These are phyloP conservation scores for Sebastes variabilis DNA, from an alignment of 2,797 vertebrate genomes.

Conservation along the genomic window DNA sequence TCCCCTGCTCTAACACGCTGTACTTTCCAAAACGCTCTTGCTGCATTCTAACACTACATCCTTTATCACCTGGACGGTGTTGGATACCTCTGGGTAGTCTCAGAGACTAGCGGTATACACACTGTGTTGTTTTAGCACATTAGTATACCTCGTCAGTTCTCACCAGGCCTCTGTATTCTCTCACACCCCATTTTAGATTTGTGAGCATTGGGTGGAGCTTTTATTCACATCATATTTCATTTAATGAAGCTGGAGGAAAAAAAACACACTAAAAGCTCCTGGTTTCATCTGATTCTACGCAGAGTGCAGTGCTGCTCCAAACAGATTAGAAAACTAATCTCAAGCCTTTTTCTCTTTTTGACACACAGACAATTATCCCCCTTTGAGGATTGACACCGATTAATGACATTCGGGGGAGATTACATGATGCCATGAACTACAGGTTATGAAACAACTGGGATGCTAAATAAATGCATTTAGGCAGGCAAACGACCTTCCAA, in stretches of 20 bases:
- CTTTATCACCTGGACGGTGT: constrained; percentile 61
- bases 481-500: constrained; percentile 21
- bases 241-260: constrained; percentile 44
- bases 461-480: constrained; percentile 39
- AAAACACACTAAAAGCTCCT: constrained; percentile 37
- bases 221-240: constrained; percentile 45
- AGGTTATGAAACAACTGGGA: constrained; percentile 53
- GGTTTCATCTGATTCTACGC: constrained; percentile 54
- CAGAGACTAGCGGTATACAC: constrained; percentile 11
- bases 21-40: constrained; percentile 72
- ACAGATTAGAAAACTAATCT: constrained; percentile 74
- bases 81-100: constrained; percentile 52
- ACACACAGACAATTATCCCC: constrained; percentile 62
- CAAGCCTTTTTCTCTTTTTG: constrained; percentile 60
- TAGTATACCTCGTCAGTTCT: constrained; percentile 41
- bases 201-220: constrained; percentile 31
- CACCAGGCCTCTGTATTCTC: constrained; percentile 30
- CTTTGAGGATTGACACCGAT: constrained; percentile 67
- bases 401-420: constrained; percentile 66
- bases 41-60: constrained; percentile 73
- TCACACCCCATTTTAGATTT: constrained; percentile 50
- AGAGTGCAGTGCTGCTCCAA: constrained; percentile 49
- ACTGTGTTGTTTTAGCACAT: constrained; percentile 42
- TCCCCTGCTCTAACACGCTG: constrained; percentile 64
- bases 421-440: constrained; percentile 49